Percentiles rank a stretch among this genome's conserved stretches.
Conservation (phyloP, 2,888 invertebrate species). For the Dolomedes plantarius region DNA sequence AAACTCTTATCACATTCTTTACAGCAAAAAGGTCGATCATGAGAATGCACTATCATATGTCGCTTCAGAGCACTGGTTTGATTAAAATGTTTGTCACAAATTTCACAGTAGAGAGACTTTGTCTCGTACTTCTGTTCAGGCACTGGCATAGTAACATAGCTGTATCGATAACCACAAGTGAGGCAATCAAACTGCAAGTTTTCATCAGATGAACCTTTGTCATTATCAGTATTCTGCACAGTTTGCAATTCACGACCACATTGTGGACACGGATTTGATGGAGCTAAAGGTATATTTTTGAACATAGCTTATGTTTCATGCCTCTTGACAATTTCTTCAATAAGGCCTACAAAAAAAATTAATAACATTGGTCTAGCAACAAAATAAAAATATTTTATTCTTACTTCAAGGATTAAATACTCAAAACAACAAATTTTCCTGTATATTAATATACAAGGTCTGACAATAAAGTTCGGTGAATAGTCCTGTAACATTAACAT, state of each 20-base stretch:
- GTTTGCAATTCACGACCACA: conserved; percentile 42
- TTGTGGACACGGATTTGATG: conserved; percentile 28
- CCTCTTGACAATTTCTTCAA: not conserved
- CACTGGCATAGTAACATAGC: conserved; percentile 20
- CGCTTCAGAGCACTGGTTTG: conserved; percentile 43
- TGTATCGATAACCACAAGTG: conserved; percentile 58
- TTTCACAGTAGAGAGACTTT: conserved; percentile 35
- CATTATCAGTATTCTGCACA: conserved; percentile 23
- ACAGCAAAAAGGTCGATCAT: conserved; percentile 52
- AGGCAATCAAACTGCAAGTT: conserved; percentile 41
- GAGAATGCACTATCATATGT: conserved; percentile 51
- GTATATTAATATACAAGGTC: too few species aligned
- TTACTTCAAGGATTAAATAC: too few species aligned
- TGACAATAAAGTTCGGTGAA: too few species aligned
- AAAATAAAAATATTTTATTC: too few species aligned
- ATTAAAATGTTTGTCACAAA: conserved; percentile 54
- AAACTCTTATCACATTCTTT: conserved; percentile 54
- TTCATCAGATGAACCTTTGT: not conserved
- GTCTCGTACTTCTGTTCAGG: conserved; percentile 15
- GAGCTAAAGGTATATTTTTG: not conserved
- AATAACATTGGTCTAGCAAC: too few species aligned
- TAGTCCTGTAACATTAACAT: too few species aligned
- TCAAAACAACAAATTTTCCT: too few species aligned
- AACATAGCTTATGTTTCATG: not conserved
- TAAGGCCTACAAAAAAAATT: not conserved